These are phyloP conservation scores for Porites rus DNA, from an alignment of 92 coral and sea anemone species.

Conservation along the genomic window DNA sequence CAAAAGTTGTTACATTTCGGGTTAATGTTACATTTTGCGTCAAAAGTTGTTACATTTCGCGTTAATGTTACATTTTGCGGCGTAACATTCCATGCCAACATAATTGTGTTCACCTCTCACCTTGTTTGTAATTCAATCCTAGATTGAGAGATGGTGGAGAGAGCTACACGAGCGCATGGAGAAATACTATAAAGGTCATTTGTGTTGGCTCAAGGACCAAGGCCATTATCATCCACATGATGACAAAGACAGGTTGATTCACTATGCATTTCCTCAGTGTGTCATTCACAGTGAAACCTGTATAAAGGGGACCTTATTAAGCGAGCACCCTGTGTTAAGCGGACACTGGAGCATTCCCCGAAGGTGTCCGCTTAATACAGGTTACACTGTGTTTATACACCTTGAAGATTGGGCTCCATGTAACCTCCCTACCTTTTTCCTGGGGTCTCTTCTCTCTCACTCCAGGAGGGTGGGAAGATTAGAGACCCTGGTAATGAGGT, in stretches of 20 bases:
- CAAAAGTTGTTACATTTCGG: too few relatives aligned
- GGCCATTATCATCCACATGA: constrained; percentile 61
- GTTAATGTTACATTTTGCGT: too few relatives aligned
- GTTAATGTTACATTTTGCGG: too few relatives aligned
- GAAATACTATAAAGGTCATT: constrained; percentile 57
- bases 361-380: too few relatives aligned
- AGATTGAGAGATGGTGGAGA: constrained; percentile 67
- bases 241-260: constrained; percentile 59
- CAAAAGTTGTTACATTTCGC: too few relatives aligned
- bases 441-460: constrained; percentile 16
- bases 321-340: too few relatives aligned
- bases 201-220: constrained; percentile 68
- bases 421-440: constrained; percentile 1
- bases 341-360: too few relatives aligned
- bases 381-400: background rate
- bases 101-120: constrained; percentile 16
- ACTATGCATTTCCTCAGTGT: constrained; percentile 11
- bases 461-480: background rate
- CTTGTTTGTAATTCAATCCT: constrained; percentile 17
- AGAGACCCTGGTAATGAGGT: too few relatives aligned
- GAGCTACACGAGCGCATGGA: constrained; percentile 57
- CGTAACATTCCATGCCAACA: constrained; percentile 11
- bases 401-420: constrained; percentile 29
- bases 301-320: too few relatives aligned
- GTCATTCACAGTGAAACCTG: background rate